Conservation (phyloP, 1,140 invertebrate genomes). For the Drosophila pectinifera region DNA sequence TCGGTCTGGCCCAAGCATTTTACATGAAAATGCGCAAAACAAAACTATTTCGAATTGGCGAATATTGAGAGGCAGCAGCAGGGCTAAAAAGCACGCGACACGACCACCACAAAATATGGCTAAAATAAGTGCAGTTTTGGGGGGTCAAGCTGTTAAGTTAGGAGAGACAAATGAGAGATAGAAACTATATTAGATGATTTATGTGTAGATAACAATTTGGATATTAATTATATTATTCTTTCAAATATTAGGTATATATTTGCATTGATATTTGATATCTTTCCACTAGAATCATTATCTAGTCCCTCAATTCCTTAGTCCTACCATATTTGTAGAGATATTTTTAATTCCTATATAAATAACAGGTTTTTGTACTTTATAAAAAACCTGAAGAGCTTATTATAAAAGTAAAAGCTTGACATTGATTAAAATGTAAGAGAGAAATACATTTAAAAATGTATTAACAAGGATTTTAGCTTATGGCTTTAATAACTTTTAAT, state of each 20-base stretch:
- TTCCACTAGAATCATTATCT: too few relatives aligned
- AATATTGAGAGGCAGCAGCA: conserved; percentile 6
- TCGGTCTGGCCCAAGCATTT: conserved; percentile 44
- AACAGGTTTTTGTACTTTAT: neutral
- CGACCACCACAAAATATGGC: conserved; percentile 22
- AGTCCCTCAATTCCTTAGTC: too few relatives aligned
- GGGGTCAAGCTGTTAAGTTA: neutral
- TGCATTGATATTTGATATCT: too few relatives aligned
- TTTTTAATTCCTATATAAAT: too few relatives aligned
- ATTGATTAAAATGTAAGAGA: neutral
- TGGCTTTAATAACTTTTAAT: neutral
- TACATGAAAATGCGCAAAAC: conserved; percentile 76
- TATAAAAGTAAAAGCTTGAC: neutral
- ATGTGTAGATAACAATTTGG: too few relatives aligned
- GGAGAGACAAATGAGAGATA: neutral
- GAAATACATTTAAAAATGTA: neutral
- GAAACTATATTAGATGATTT: neutral
- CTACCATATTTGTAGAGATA: too few relatives aligned
- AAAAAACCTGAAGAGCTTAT: too few relatives aligned
- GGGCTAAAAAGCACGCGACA: conserved; percentile 21
- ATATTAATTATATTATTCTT: neutral
- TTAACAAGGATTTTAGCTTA: neutral
- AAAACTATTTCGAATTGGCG: conserved; percentile 59
- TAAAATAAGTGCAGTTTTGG: neutral
- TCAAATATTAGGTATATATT: neutral